These are phyloP conservation scores for Percina caprodes DNA, from an alignment of 2,113 vertebrate genomes.

Conservation along the genomic window DNA sequence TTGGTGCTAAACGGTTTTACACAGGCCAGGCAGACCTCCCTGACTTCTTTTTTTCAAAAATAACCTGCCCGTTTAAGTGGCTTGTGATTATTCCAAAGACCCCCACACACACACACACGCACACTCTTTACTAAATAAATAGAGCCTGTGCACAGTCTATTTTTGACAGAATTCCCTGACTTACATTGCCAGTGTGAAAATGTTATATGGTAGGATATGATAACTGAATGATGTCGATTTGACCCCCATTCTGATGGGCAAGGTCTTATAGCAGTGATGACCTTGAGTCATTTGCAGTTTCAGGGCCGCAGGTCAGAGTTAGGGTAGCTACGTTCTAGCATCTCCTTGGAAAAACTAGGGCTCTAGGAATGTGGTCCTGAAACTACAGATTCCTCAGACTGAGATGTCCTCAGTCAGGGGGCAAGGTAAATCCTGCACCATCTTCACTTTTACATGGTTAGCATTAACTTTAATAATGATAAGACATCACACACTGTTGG, in stretches of 20 bases:
- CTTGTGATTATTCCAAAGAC: not conserved
- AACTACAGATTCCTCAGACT: too few relatives aligned
- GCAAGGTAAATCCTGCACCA: not conserved
- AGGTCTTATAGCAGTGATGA: not conserved
- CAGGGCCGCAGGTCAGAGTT: too few relatives aligned
- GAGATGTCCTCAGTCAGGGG: too few relatives aligned
- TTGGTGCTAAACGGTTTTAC: conserved; percentile 34
- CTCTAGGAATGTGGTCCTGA: too few relatives aligned
- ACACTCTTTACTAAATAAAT: not conserved
- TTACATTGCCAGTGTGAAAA: not conserved
- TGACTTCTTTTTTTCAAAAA: not conserved
- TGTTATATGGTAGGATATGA: not conserved
- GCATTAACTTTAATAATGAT: not conserved
- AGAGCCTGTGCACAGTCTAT: not conserved
- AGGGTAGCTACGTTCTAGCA: too few relatives aligned
- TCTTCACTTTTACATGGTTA: not conserved
- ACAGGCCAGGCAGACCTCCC: conserved; percentile 20
- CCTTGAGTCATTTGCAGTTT: not conserved
- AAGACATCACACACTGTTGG: not conserved
- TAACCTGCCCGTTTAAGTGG: not conserved
- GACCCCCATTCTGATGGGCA: not conserved
- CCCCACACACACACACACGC: not conserved
- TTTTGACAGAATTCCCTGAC: not conserved
- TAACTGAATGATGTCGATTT: not conserved
- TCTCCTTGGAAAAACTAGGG: too few relatives aligned